phyloP scores from a whole-genome alignment of 2,797 vertebrate genomes.

The Cynodonichthys magdalenae region DNA sequence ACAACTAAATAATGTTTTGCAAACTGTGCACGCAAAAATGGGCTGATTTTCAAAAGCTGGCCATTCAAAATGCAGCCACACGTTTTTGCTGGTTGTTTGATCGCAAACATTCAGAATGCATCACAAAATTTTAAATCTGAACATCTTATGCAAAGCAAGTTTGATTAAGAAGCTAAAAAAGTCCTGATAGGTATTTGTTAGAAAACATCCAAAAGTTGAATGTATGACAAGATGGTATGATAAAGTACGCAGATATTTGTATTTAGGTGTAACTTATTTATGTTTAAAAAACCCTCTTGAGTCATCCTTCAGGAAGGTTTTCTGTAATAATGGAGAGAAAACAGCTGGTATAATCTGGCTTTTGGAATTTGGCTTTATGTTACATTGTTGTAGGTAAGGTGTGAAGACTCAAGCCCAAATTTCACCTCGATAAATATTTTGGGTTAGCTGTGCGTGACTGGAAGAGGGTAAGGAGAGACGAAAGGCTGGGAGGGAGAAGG shows the following conservation, averaged over 20 bases:
- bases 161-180: too few relatives aligned
- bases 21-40: too few relatives aligned
- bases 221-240: neutral
- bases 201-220: slow-evolving; percentile 35
- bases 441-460: slow-evolving; percentile 70
- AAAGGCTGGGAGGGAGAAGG: slow-evolving; percentile 38
- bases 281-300: slow-evolving; percentile 5
- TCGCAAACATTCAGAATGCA: too few relatives aligned
- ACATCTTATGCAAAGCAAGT: too few relatives aligned
- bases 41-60: too few relatives aligned
- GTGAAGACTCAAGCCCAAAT: slow-evolving; percentile 20
- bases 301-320: neutral
- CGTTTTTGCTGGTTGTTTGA: too few relatives aligned
- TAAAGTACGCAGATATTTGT: neutral
- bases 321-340: neutral
- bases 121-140: too few relatives aligned
- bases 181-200: neutral
- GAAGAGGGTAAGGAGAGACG: slow-evolving; percentile 35
- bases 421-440: slow-evolving; percentile 53
- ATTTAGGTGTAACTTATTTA: neutral
- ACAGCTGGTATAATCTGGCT: slow-evolving; percentile 12
- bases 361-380: slow-evolving; percentile 25
- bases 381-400: slow-evolving; percentile 15
- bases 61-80: too few relatives aligned
- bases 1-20: too few relatives aligned